Base-by-base conservation (phyloP, 2,888 invertebrate genomes). In the Erynnis tages region DNA sequence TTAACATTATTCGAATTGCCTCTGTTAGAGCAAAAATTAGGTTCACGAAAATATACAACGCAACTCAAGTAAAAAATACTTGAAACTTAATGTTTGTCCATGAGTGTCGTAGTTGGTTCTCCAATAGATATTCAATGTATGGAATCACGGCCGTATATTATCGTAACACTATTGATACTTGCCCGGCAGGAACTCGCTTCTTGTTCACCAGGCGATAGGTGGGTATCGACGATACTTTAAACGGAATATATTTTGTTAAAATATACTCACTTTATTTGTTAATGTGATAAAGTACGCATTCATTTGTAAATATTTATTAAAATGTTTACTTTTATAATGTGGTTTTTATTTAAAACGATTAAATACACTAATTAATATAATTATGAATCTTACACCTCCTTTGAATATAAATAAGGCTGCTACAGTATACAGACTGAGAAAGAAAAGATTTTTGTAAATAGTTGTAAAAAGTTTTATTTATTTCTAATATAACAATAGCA, bases 221-320 rank as follows among this genome's bases (percentile, higher is more conserved):
- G 77, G 75, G 71, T 77, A 76, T 69, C 69, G 67, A 72, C 62
- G 48, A 65, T 66, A 69, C 38, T 48, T 48, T 62, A 69, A 71
- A 73, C 69, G 63, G 58, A 73, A 77, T 79, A 78, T 79, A 79
- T 82, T 81, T 79, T 83, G 73, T 83, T 82, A 76, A 72, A 78
- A 72, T 73, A 73, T 74, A 76, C 75, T 73, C 72, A 75, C 72
- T 74, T 81, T 80, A 76, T 77, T 79, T 80, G 76, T 61, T 76
- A 76, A 83, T 82, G 84, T 85, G 84, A 86, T 84, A 83, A 69
- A 69, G 62, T 69, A 69, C 64, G 69, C 74, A 78, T 77, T 76
- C 69, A 72, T 79, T 79, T 86, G 86, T 87, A 86, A 85, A 87
- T 85, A 83, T 79, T 79, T 83, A 85, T 82, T 84, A 84, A 84